Evolutionary conservation across 2,888 invertebrate species (phyloP).

Genomic region (Caenorhabditis sp.): DNA sequence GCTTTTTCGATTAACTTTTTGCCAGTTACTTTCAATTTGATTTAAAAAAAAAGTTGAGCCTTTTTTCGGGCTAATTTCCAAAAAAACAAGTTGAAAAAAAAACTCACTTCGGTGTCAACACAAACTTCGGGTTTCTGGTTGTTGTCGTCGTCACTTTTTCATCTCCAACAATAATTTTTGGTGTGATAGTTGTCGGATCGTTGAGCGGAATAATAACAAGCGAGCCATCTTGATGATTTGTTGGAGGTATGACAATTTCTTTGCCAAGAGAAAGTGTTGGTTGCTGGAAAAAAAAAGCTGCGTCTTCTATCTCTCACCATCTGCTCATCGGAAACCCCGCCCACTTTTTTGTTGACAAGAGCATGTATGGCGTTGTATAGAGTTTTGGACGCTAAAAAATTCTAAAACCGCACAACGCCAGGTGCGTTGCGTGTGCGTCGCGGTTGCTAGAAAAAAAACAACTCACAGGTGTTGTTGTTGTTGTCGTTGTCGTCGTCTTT

Average conservation of each 20-base stretch:
- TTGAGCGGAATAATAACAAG: constrained; percentile 25
- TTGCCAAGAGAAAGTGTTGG: background rate
- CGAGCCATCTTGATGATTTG: constrained; percentile 17
- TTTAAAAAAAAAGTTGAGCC: too few species aligned
- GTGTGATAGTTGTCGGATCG: constrained; percentile 12
- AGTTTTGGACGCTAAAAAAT: too few species aligned
- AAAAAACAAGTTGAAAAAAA: too few species aligned
- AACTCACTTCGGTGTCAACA: constrained; percentile 24
- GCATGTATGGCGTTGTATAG: too few species aligned
- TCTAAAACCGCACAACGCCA: too few species aligned
- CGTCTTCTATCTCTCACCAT: background rate
- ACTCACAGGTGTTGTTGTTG: constrained; percentile 13
- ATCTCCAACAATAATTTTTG: constrained; percentile 4
- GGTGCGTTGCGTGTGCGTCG: too few species aligned
- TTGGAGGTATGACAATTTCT: constrained; percentile 19
- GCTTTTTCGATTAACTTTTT: too few species aligned
- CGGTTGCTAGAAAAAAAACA: background rate
- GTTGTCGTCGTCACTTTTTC: constrained; percentile 2
- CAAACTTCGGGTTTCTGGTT: constrained; percentile 27
- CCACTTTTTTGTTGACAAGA: background rate
- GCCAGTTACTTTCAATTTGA: too few species aligned
- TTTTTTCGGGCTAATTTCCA: too few species aligned
- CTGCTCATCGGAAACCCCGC: too few species aligned
- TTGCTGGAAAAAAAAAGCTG: background rate
- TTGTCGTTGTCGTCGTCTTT: constrained; percentile 16